Conservation (phyloP, 2,888 invertebrate species). For the Cephus rjabovi region DNA sequence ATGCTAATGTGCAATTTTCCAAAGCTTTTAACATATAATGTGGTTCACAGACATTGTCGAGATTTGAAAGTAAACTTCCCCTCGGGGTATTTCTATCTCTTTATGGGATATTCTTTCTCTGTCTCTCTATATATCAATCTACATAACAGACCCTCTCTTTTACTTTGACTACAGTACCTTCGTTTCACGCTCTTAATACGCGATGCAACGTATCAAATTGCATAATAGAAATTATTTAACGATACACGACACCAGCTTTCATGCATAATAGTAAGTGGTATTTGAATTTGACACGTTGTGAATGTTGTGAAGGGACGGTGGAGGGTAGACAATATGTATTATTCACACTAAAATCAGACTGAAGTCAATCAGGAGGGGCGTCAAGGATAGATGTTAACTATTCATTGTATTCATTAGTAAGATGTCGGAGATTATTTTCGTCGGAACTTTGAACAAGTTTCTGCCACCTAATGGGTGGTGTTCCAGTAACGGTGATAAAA, state of each 20-base stretch:
- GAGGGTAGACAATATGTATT: slow-evolving; percentile 7
- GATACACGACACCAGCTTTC: not conserved
- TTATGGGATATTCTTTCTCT: not conserved
- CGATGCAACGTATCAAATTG: not conserved
- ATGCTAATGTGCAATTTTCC: not conserved
- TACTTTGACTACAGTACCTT: not conserved
- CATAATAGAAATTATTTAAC: not conserved
- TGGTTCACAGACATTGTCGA: not conserved
- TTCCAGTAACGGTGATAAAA: not conserved
- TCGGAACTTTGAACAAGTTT: not conserved
- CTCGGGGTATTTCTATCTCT: not conserved
- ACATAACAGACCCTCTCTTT: not conserved
- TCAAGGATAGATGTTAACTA: slow-evolving; percentile 26
- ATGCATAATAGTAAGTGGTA: not conserved
- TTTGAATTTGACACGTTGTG: not conserved
- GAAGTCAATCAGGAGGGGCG: slow-evolving; percentile 26
- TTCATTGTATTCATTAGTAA: slow-evolving; percentile 34
- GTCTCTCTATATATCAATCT: not conserved
- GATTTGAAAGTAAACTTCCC: not conserved
- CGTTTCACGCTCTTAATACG: not conserved
- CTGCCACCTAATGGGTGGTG: not conserved
- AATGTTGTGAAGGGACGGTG: not conserved
- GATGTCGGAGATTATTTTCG: not conserved
- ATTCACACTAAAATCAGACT: slow-evolving; percentile 33
- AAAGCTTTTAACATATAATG: not conserved